These are phyloP conservation scores for Hypocryptadius cinnamomeus DNA, from an alignment of 2,113 vertebrate species.

Conservation along the genomic window DNA sequence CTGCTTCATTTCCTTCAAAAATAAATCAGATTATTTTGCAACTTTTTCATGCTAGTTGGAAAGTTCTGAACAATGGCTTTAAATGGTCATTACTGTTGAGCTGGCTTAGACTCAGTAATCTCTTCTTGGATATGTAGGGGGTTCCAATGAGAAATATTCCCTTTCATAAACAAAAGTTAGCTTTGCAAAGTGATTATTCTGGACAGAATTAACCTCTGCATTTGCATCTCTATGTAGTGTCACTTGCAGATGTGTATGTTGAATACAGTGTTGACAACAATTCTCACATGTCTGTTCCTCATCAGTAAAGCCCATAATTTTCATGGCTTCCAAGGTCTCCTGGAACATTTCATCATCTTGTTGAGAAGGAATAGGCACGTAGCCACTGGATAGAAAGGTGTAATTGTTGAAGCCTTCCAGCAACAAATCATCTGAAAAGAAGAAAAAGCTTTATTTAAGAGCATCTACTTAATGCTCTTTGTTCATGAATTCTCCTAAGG, in stretches of 20 bases:
- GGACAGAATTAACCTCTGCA: background rate
- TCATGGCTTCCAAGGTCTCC: constrained; percentile 93
- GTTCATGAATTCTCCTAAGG: background rate
- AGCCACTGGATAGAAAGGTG: constrained; percentile 83
- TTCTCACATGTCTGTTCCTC: constrained; percentile 83
- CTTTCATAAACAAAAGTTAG: background rate
- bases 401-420: constrained; percentile 86
- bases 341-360: constrained; percentile 88
- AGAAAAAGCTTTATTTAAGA: background rate
- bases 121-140: background rate
- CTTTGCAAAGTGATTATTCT: background rate
- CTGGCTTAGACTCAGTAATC: background rate
- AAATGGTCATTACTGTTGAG: background rate
- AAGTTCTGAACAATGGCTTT: background rate
- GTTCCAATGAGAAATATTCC: background rate
- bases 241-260: background rate
- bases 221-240: background rate
- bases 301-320: constrained; percentile 89
- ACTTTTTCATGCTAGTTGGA: background rate
- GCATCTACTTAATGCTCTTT: background rate
- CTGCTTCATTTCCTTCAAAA: background rate
- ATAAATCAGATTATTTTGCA: background rate
- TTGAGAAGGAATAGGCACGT: constrained; percentile 84
- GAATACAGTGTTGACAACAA: background rate
- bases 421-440: constrained; percentile 81